phyloP scores from a whole-genome alignment of 1,140 invertebrate genomes.

The Dendroctonus ponderosae region DNA sequence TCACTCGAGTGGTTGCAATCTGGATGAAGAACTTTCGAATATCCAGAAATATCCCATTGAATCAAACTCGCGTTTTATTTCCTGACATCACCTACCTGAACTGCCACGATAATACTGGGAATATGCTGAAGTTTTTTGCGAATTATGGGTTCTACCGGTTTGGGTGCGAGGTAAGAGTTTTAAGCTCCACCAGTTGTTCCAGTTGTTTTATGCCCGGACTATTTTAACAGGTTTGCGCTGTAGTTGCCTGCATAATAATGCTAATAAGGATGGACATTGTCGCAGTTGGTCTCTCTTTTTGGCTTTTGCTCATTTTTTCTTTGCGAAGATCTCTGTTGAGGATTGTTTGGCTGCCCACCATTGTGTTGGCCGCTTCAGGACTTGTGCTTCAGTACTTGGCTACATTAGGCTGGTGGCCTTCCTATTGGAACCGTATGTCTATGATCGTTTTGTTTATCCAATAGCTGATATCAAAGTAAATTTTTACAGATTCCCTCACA shows the following conservation, averaged over 20 bases:
- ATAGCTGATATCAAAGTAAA: neutral
- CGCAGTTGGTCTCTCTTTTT: slow-evolving; percentile 7
- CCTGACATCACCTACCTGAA: slow-evolving; percentile 19
- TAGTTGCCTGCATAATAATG: slow-evolving; percentile 16
- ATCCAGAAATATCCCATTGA: neutral
- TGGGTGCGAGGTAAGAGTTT: slow-evolving; percentile 22
- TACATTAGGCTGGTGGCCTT: slow-evolving; percentile 20
- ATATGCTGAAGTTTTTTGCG: slow-evolving; percentile 15
- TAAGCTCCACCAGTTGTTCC: neutral
- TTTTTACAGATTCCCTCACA: slow-evolving; percentile 3
- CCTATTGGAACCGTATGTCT: slow-evolving; percentile 24
- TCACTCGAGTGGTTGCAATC: slow-evolving; percentile 4
- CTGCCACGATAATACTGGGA: slow-evolving; percentile 11
- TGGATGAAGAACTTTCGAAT: slow-evolving; percentile 12
- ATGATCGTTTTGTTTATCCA: neutral
- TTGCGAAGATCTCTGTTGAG: neutral
- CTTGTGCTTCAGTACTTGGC: slow-evolving; percentile 12
- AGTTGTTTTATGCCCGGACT: neutral
- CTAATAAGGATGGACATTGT: slow-evolving; percentile 18
- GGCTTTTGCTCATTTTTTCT: slow-evolving; percentile 7
- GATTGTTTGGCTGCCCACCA: slow-evolving; percentile 3
- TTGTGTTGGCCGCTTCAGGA: neutral
- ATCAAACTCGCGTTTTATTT: neutral
- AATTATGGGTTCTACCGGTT: slow-evolving; percentile 29
- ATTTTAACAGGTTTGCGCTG: slow-evolving; percentile 3